Percentiles rank a stretch among this genome's conserved stretches.
Conservation (phyloP, 2,888 invertebrate genomes). For the Dromius quadrimaculatus region DNA sequence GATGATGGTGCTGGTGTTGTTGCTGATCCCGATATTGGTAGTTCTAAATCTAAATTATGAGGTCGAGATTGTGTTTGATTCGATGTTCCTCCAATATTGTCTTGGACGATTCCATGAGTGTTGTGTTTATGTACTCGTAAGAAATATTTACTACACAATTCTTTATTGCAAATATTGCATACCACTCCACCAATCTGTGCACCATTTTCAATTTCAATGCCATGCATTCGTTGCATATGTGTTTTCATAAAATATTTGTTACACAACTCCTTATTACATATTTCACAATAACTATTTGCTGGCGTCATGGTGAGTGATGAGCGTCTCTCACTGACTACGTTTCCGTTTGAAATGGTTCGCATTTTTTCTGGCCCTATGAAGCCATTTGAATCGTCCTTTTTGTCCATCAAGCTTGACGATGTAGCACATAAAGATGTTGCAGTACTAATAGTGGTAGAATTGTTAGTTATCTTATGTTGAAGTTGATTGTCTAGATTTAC, state of each 20-base stretch:
- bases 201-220: slow-evolving; percentile 92
- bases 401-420: neutral
- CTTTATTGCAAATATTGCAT: slow-evolving; percentile 98
- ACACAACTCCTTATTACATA: slow-evolving; percentile 98
- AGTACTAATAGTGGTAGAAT: neutral
- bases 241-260: slow-evolving; percentile 99
- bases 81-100: slow-evolving; percentile 68
- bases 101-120: slow-evolving; percentile 95
- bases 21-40: slow-evolving; percentile 53
- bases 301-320: slow-evolving; percentile 75
- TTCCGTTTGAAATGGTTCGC: neutral
- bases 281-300: slow-evolving; percentile 93
- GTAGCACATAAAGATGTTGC: neutral
- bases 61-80: slow-evolving; percentile 42
- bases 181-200: slow-evolving; percentile 94
- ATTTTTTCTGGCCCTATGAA: slow-evolving; percentile 67
- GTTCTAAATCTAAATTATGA: slow-evolving; percentile 46
- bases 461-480: slow-evolving; percentile 56
- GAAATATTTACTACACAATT: slow-evolving; percentile 98
- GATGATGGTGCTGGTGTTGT: slow-evolving; percentile 55
- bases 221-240: slow-evolving; percentile 99
- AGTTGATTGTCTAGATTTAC: slow-evolving; percentile 67
- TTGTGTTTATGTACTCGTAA: slow-evolving; percentile 97
- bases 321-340: slow-evolving; percentile 67
- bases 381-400: slow-evolving; percentile 64